Evolutionary conservation across 2,888 invertebrate genomes (phyloP).

Genomic region (Xestia ashworthii): DNA sequence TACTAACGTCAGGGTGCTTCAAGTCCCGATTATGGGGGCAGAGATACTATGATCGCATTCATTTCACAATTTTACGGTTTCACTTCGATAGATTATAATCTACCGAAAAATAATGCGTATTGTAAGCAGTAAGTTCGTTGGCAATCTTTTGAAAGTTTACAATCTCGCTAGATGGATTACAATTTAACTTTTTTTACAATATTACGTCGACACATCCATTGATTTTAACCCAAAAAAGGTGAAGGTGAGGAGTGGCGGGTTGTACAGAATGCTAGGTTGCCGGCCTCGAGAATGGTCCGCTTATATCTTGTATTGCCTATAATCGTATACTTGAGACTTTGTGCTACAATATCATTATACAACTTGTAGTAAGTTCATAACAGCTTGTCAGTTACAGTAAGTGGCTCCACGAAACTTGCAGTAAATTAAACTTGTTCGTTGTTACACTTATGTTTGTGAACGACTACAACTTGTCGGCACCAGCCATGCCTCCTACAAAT

Average conservation of each 20-base stretch:
- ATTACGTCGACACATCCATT: not conserved
- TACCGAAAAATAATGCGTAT: too few relatives aligned
- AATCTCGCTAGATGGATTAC: too few relatives aligned
- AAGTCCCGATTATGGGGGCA: too few relatives aligned
- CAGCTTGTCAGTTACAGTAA: conserved; percentile 5
- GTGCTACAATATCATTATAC: not conserved
- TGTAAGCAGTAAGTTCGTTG: too few relatives aligned
- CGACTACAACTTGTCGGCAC: not conserved
- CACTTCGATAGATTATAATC: too few relatives aligned
- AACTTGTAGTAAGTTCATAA: not conserved
- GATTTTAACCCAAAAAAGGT: too few relatives aligned
- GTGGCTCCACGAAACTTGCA: conserved; percentile 5
- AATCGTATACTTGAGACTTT: not conserved
- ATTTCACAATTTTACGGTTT: too few relatives aligned
- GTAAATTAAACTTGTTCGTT: not conserved
- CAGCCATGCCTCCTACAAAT: not conserved
- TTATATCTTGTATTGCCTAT: not conserved
- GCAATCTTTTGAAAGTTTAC: too few relatives aligned
- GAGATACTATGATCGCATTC: too few relatives aligned
- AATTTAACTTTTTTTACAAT: too few relatives aligned
- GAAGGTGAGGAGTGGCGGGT: too few relatives aligned
- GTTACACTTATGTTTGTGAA: not conserved
- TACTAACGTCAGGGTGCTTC: too few relatives aligned
- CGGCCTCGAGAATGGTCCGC: not conserved
- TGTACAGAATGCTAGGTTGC: not conserved